Evolutionary conservation across 1,140 invertebrate genomes (phyloP).

Genomic region (Hetaerina americana): DNA sequence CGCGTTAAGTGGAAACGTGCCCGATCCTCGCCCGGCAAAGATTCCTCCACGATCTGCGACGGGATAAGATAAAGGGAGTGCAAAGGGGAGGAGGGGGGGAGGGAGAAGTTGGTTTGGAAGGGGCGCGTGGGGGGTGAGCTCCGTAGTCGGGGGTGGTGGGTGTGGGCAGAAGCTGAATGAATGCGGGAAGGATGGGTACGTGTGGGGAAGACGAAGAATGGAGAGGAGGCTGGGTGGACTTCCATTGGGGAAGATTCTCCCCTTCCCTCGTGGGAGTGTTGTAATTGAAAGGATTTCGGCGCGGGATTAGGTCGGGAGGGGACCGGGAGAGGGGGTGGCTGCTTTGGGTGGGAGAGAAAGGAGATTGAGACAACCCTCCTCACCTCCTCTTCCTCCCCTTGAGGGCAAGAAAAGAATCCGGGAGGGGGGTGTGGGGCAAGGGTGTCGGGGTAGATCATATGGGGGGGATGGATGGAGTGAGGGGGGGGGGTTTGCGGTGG

Average conservation of each 20-base stretch:
- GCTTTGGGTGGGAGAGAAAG: no score
- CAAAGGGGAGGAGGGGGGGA: background rate
- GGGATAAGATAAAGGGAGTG: background rate
- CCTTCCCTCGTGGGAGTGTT: background rate
- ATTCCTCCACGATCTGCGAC: background rate
- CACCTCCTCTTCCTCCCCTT: no score
- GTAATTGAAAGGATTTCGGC: background rate
- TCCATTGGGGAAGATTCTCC: no score
- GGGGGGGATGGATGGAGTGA: no score
- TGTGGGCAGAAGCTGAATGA: no score
- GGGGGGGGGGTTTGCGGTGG: no score
- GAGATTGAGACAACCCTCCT: no score
- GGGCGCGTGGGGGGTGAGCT: background rate
- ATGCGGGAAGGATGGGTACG: no score
- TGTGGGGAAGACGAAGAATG: background rate
- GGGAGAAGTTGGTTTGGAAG: background rate
- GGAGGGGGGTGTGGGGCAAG: background rate
- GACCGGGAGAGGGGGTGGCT: background rate
- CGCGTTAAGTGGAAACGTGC: background rate
- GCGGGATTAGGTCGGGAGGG: background rate
- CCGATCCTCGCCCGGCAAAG: background rate
- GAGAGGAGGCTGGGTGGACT: background rate
- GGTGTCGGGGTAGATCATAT: no score
- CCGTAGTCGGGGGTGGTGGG: no score
- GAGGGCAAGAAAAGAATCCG: background rate